Base-by-base conservation (phyloP, 1,140 invertebrate genomes). In the Hestina assimilis region DNA sequence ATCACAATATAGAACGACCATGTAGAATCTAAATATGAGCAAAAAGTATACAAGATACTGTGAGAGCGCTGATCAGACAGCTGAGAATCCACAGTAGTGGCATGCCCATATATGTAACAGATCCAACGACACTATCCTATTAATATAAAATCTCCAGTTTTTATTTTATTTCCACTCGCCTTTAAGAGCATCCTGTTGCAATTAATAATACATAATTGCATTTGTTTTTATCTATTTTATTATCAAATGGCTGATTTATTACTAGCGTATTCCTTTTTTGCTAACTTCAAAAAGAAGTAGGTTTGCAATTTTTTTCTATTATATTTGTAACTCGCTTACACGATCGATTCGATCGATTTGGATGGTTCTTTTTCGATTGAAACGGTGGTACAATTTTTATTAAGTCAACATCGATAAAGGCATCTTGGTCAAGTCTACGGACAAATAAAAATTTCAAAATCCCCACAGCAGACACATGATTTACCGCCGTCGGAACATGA, bases 1-100 rank as follows among this genome's bases (percentile, higher is more conserved):
- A 38, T 38, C 19, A 38, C 33, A 38, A 38, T 38, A 38, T 38
- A 38, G n/a, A 38, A 38, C 15, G 33, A 19, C 6, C 33, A 9
- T 38, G 14, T 38, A 19, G 33, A 38, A 38, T 19, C 15, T 38
- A 38, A 8, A 19, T 38, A 33, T 15, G 6, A 38, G 4, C 5
- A 38, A 38, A 38, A 38, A 3, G 2, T 17, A 17, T 17, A 38
- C 19, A 17, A 20, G 33, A 38, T 38, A 17, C 33, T 38, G 33
- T 38, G 33, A 17, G 33, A 38, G 19, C n/a, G 17, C 19, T 17
- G 33, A 38, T 19, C 6, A 0, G 15, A 38, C 33, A 20, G 33
- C 17, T 38, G 33, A 17, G n/a, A 38, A 38, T 8, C 15, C 17
- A 14, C 33, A 9, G 33, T 38, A 31, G 2, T 29, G n/a, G n/a